These are phyloP conservation scores for Cavia porcellus DNA, from an alignment of 2,113 vertebrate genomes.

Conservation along the genomic window DNA sequence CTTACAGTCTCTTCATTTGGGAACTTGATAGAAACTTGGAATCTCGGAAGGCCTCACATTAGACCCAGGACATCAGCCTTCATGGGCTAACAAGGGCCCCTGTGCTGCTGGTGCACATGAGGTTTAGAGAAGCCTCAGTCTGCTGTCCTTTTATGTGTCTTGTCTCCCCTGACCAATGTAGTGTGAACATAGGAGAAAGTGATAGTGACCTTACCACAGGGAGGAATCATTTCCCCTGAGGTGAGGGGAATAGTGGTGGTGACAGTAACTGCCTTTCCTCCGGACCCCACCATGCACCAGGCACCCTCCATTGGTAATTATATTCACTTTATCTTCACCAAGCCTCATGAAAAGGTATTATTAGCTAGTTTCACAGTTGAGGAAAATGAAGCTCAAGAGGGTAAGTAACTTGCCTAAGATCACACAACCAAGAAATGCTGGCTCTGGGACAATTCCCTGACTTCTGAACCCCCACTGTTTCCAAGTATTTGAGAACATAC, in stretches of 20 bases:
- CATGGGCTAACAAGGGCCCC: conserved; percentile 58
- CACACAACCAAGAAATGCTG: background rate
- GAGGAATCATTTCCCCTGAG: background rate
- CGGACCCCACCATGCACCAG: background rate
- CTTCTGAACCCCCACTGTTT: background rate
- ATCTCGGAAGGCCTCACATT: background rate
- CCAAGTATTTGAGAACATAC: background rate
- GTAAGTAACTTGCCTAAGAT: background rate
- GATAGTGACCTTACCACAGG: background rate
- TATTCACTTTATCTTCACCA: background rate
- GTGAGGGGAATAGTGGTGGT: background rate
- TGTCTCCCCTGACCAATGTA: background rate
- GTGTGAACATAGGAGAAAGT: background rate
- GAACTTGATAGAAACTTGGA: conserved; percentile 58
- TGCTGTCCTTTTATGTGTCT: background rate
- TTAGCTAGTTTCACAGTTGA: background rate
- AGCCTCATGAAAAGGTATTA: background rate
- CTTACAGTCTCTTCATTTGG: background rate
- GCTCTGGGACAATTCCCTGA: background rate
- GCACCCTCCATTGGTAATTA: background rate
- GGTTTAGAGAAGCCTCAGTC: background rate
- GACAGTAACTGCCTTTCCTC: background rate
- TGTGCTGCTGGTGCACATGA: background rate
- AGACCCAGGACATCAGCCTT: background rate
- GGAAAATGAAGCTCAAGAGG: background rate